Evolutionary conservation across 2,797 vertebrate genomes (phyloP).

Genomic region (Borostomias antarcticus): DNA sequence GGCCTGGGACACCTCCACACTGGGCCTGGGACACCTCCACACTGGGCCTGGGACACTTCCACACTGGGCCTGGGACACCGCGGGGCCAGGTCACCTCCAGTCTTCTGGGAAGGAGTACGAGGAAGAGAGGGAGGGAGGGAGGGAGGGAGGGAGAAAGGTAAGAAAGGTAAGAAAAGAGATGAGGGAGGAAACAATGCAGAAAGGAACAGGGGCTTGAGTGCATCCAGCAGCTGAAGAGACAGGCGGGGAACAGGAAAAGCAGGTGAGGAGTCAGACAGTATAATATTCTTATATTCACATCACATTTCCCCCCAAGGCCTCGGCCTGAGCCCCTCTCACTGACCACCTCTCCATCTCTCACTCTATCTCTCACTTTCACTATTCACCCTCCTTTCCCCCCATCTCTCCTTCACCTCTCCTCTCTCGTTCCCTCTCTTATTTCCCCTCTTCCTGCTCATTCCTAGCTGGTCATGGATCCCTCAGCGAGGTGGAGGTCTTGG

Average conservation of each 20-base stretch:
- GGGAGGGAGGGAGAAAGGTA: not conserved
- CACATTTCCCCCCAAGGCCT: not conserved
- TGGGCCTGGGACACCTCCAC: no score
- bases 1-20: no score
- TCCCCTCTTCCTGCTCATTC: conserved; percentile 64
- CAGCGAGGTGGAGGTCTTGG: conserved; percentile 63
- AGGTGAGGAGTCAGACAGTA: conserved; percentile 15
- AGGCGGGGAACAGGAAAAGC: not conserved
- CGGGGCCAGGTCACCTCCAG: conserved; percentile 36
- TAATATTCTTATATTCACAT: not conserved
- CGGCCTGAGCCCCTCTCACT: not conserved
- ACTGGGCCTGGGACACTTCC: no score
- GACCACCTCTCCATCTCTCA: not conserved
- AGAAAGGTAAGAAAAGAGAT: not conserved
- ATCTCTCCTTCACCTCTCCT: conserved; percentile 19
- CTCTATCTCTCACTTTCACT: conserved; percentile 2
- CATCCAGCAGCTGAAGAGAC: no score
- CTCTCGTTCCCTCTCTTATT: conserved; percentile 64
- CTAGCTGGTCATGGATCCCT: conserved; percentile 65
- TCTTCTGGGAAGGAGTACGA: conserved; percentile 43
- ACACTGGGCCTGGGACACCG: no score
- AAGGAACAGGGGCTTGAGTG: conserved; percentile 21
- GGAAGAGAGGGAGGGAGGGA: not conserved
- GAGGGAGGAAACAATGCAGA: conserved; percentile 4
- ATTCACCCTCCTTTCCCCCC: not conserved